Evolutionary conservation across 2,797 vertebrate species (phyloP).

Genomic region (Sebastes flavidus): DNA sequence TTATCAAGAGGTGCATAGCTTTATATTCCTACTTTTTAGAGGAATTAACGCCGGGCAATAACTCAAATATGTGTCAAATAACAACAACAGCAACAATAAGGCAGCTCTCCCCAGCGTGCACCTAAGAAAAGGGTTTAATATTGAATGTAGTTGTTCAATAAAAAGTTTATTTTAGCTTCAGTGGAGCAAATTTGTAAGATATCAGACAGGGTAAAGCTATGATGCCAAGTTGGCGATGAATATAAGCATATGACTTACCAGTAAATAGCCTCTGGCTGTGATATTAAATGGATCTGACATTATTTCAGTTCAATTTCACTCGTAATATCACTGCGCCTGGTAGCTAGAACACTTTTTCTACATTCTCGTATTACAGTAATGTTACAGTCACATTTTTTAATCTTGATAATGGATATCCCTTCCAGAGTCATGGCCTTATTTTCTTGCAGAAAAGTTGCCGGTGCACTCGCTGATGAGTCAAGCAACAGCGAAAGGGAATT

Average conservation of each 20-base stretch:
- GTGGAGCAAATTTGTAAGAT: constrained; percentile 11
- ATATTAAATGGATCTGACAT: constrained; percentile 31
- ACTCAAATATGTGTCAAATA: constrained; percentile 43
- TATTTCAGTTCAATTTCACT: constrained; percentile 18
- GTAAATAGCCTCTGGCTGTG: constrained; percentile 39
- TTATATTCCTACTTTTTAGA: constrained; percentile 57
- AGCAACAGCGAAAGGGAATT: constrained; percentile 68
- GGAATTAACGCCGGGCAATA: constrained; percentile 53
- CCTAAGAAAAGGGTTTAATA: constrained; percentile 3
- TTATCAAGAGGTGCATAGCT: constrained; percentile 69
- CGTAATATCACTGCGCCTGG: constrained; percentile 5
- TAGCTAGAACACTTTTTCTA: neutral
- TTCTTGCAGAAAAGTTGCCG: constrained; percentile 38
- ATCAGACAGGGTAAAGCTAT: constrained; percentile 1
- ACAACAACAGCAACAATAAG: constrained; percentile 18
- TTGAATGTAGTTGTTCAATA: constrained; percentile 18
- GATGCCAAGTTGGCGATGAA: constrained; percentile 1
- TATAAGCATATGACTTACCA: constrained; percentile 16
- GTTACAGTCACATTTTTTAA: constrained; percentile 5
- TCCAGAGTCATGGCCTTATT: constrained; percentile 23
- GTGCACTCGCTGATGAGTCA: constrained; percentile 52
- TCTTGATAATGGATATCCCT: constrained; percentile 40
- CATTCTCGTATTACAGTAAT: constrained; percentile 2
- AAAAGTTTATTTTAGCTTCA: constrained; percentile 32
- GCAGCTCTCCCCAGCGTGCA: constrained; percentile 9